Base-by-base conservation (phyloP, 2,113 vertebrate species). In the Marmota flaviventris region DNA sequence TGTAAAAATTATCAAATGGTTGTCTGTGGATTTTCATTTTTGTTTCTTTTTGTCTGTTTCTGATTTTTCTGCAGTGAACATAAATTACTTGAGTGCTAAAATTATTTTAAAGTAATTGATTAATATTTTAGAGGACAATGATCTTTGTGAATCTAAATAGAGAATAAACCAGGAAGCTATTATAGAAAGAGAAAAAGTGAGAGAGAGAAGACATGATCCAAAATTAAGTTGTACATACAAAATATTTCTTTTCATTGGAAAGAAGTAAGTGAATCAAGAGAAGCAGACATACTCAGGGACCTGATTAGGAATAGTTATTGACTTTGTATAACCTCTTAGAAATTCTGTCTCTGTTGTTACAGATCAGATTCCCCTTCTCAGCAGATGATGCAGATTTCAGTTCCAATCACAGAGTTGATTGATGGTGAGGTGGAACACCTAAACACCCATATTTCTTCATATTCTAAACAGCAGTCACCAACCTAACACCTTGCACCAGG, bases 31-130 rank as follows among this genome's bases (percentile, higher is more conserved):
- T 78, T 89, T 48, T 84, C 51, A 56, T 69, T 83, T 69, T 32
- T 89, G 75, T 85, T 93, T 42, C 42, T 85, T 29, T 94, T 56
- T 84, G 56, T 53, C 51, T 92, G 11, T 75, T 97, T 93, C 82
- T 84, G 42, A 86, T 65, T 95, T 97, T 98, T 89, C 70, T 92
- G 81, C 79, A 97, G 79, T 79, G 83, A 95, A 87, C 75, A 90
- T 97, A 93, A 97, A 97, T 94, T 96, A 97, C 95, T 97, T 94
- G 92, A 95, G 75, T 63, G 39, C 89, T 96, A 85, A 97, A 96
- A 81, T 96, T 97, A 97, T 96, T 95, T 97, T 96, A 95, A 97
- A 96, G 95, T 93, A 95, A 97, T 79, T 70, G 95, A 97, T 98
- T 92, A 97, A 97, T 97, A 97, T 97, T 98, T 97, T 89, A 97